These are phyloP conservation scores for Gryllus longicercus DNA, from an alignment of 2,888 invertebrate genomes.

Conservation along the genomic window DNA sequence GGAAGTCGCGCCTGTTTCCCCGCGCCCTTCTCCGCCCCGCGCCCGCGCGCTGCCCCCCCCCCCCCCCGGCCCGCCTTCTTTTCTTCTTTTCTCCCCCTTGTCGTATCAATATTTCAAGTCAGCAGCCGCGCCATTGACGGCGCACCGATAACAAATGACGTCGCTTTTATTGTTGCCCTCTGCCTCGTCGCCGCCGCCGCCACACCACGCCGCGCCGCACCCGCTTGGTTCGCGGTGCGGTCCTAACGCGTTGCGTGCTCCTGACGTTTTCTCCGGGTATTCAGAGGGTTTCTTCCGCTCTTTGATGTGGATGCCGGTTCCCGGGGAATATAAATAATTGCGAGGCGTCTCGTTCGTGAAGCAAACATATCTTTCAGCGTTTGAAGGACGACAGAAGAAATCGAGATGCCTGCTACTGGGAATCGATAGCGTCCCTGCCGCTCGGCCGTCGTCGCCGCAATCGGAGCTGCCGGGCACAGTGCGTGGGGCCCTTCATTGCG, in stretches of 20 bases:
- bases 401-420: not conserved
- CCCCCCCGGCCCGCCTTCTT: not conserved
- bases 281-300: not conserved
- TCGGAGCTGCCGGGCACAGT: no score
- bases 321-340: conserved; percentile 9
- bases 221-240: not conserved
- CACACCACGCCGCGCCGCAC: not conserved
- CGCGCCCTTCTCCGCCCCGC: not conserved
- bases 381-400: not conserved
- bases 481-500: no score
- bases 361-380: conserved; percentile 1
- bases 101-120: conserved; percentile 17
- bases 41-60: not conserved
- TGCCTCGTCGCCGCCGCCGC: not conserved
- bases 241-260: not conserved
- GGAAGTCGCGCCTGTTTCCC: not conserved
- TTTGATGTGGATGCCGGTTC: not conserved
- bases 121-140: conserved; percentile 10
- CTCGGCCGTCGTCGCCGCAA: not conserved
- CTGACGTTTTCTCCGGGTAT: not conserved
- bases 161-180: conserved; percentile 8
- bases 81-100: conserved; percentile 5
- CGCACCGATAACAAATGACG: conserved; percentile 17
- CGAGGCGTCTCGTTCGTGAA: not conserved
- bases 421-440: not conserved